Base-by-base conservation (phyloP, 2,113 vertebrate genomes). In the Melanocharis versteri region DNA sequence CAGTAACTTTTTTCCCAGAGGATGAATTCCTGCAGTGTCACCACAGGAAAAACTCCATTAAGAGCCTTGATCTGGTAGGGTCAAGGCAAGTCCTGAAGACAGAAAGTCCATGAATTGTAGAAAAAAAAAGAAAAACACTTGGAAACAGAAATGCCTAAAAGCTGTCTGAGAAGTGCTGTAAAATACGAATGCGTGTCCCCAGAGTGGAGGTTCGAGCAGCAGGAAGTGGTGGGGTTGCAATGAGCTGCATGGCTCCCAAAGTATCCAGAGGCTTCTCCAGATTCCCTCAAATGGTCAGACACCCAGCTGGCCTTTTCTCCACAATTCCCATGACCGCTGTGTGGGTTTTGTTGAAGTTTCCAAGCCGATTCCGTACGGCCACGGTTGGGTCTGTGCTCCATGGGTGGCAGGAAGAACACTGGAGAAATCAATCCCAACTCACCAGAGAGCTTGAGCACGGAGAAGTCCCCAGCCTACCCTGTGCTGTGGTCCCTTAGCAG, bases 401-500 rank as follows among this genome's bases (percentile, higher is more conserved):
- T 0, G 2, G 71, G 10, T 65, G 56, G 31, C 45, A 78, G 56
- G 40, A 51, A 30, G 40, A 84, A 20, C 28, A 14, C 3, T 31
- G n/a, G 22, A 50, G 27, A 7, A 53, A 66, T 28, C 58, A 44
- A 31, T 11, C 10, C 2, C 0, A 5, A 12, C 24, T 39, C 40
- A 17, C 20, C 24, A 14, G 39, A 14, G 30, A 56, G 60, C 15
- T 5, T 19, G 30, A 62, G 44, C 44, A 23, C 0, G 2, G 50
- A 51, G 31, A 56, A 37, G 40, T 56, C 2, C 1, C 11, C 42
- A 64, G 39, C 9, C 16, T 21, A 22, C 23, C 48, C 3, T 0
- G 2, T 14, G 24, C 10, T 26, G 33, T 21, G 56, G 6, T 12
- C n/a, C 79, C 60, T 69, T 3, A 50, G 13, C 35, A 70, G 58